Conservation (phyloP, 92 coral and sea anemone genomes). For the Siderastrea siderea region DNA sequence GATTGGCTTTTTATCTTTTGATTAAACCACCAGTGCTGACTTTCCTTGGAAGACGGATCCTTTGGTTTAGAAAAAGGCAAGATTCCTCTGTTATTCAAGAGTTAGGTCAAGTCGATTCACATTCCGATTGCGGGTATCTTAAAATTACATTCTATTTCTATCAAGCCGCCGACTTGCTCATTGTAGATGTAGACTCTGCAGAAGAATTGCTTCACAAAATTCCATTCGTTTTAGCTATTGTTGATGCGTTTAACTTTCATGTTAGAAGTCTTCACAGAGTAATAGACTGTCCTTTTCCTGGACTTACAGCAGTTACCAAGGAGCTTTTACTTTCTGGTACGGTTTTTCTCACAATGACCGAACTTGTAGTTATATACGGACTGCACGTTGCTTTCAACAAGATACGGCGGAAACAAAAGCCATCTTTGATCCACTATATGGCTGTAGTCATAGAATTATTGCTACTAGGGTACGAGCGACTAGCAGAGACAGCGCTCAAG, state of each 20-base stretch:
- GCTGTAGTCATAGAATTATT: constrained; percentile 62
- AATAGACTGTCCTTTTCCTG: constrained; percentile 80
- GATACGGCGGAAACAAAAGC: constrained; percentile 14
- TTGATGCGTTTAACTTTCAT: constrained; percentile 80
- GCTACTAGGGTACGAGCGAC: constrained; percentile 67
- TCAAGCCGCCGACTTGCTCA: constrained; percentile 77
- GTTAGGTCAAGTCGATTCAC: background rate
- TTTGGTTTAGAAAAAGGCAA: background rate
- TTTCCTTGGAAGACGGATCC: constrained; percentile 8
- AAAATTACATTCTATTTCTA: constrained; percentile 89
- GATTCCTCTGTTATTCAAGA: background rate
- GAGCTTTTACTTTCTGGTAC: constrained; percentile 61
- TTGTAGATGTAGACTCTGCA: constrained; percentile 59
- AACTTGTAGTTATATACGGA: background rate
- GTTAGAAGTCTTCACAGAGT: constrained; percentile 28
- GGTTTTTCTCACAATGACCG: constrained; percentile 52
- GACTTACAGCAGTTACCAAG: constrained; percentile 88
- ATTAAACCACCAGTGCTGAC: constrained; percentile 20
- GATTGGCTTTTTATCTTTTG: constrained; percentile 44
- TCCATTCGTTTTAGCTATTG: constrained; percentile 51
- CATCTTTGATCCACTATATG: constrained; percentile 42
- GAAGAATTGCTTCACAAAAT: constrained; percentile 15
- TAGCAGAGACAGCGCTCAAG: constrained; percentile 51
- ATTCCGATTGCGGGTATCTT: constrained; percentile 57
- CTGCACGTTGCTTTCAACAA: constrained; percentile 12